Conservation (phyloP, 2,888 invertebrate genomes). For the Acanthococcus lagerstroemiae region DNA sequence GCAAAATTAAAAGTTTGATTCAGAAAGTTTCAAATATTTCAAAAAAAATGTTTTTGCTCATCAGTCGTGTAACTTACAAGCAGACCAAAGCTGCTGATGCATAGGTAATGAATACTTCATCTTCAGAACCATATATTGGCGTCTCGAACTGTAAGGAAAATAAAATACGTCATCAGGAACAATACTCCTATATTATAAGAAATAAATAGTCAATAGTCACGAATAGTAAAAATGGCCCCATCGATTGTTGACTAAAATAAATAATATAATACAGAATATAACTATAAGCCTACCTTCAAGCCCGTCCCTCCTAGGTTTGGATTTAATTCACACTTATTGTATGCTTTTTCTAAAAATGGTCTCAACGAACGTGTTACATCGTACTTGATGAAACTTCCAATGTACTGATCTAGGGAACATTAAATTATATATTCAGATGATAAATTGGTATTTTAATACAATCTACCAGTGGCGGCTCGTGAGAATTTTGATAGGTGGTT, state of each 20-base stretch:
- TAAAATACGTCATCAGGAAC: background rate
- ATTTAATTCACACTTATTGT: background rate
- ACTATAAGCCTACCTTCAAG: too few relatives aligned
- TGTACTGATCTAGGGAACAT: slow-evolving; percentile 8
- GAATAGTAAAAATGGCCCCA: too few relatives aligned
- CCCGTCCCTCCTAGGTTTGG: too few relatives aligned
- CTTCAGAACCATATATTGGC: background rate
- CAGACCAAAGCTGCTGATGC: background rate
- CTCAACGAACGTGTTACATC: background rate
- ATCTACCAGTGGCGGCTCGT: too few relatives aligned
- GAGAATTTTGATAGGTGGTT: too few relatives aligned
- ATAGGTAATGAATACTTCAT: background rate
- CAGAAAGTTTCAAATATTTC: background rate
- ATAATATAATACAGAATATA: too few relatives aligned
- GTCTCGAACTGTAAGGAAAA: background rate
- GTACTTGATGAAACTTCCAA: background rate
- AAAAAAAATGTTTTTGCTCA: too few relatives aligned
- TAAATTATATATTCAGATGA: too few relatives aligned
- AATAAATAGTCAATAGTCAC: too few relatives aligned
- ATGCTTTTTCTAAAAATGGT: background rate
- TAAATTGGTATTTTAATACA: too few relatives aligned
- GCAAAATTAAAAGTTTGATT: background rate
- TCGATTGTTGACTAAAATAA: too few relatives aligned
- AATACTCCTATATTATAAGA: background rate
- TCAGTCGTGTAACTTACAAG: background rate